Conservation (phyloP, 2,888 invertebrate species). For the Nycteola revayana region DNA sequence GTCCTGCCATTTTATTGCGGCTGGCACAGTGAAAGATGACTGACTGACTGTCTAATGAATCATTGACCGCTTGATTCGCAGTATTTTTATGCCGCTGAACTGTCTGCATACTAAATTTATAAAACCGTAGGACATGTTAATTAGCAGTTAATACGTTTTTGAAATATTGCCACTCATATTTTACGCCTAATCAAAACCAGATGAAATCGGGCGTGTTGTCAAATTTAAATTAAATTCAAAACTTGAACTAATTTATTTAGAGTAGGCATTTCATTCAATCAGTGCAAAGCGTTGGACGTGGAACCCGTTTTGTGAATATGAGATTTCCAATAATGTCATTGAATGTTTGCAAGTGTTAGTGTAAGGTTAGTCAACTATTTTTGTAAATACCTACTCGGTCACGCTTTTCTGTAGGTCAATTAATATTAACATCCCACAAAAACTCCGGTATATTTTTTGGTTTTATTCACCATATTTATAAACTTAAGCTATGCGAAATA, state of each 20-base stretch:
- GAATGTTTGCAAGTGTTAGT: constrained; percentile 12
- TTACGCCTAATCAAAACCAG: background rate
- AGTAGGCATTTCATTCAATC: constrained; percentile 9
- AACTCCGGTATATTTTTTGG: too few species aligned
- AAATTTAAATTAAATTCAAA: constrained; percentile 7
- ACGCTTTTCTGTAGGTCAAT: too few species aligned
- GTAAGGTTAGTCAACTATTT: too few species aligned
- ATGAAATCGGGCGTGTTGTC: background rate
- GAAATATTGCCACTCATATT: constrained; percentile 1
- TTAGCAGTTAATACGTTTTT: constrained; percentile 4
- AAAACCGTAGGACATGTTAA: constrained; percentile 3
- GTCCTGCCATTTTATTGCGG: too few species aligned
- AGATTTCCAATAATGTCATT: constrained; percentile 20
- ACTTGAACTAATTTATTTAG: constrained; percentile 2
- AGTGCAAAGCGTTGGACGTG: constrained; percentile 6
- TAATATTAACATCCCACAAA: too few species aligned
- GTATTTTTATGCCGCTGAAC: constrained; percentile 6
- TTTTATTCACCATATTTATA: too few species aligned
- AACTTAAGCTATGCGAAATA: too few species aligned
- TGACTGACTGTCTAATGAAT: constrained; percentile 10
- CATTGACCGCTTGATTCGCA: constrained; percentile 13
- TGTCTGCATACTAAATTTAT: constrained; percentile 12
- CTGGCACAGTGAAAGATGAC: constrained; percentile 13
- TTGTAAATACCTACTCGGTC: too few species aligned
- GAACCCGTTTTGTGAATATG: constrained; percentile 21